Evolutionary conservation across 1,140 invertebrate genomes (phyloP).

Genomic region (Stenopsyche tienmushanensis): DNA sequence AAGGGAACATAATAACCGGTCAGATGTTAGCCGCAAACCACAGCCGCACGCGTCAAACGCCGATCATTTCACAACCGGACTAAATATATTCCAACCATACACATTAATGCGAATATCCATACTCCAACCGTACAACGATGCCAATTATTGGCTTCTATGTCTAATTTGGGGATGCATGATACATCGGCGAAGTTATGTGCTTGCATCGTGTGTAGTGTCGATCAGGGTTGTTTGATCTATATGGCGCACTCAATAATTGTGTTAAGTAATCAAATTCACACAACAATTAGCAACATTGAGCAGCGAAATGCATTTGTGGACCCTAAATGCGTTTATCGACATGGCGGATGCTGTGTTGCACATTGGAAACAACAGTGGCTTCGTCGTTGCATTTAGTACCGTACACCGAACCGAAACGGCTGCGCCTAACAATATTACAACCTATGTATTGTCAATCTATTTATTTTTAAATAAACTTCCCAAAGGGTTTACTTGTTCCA

Average conservation of each 20-base stretch:
- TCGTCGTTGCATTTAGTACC: too few species aligned
- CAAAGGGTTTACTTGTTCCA: too few species aligned
- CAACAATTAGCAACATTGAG: slow-evolving; percentile 39
- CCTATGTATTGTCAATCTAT: background rate
- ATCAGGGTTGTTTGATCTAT: slow-evolving; percentile 15
- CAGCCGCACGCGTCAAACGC: slow-evolving; percentile 11
- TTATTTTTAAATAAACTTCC: too few species aligned
- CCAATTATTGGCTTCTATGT: too few species aligned
- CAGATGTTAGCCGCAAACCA: slow-evolving; percentile 12
- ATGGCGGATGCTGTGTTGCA: slow-evolving; percentile 5
- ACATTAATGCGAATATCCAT: too few species aligned
- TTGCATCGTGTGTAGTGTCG: background rate
- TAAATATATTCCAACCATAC: too few species aligned
- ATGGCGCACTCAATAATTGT: slow-evolving; percentile 33
- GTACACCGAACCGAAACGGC: background rate
- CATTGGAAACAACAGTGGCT: too few species aligned
- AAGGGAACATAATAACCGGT: slow-evolving; percentile 20
- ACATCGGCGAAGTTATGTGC: too few species aligned
- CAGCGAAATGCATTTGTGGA: slow-evolving; percentile 36
- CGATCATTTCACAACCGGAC: background rate
- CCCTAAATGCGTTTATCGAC: slow-evolving; percentile 27
- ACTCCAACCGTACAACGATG: too few species aligned
- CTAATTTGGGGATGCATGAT: too few species aligned
- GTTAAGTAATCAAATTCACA: slow-evolving; percentile 36
- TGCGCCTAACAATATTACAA: slow-evolving; percentile 5